Percentiles rank a stretch among this genome's conserved stretches.
Evolutionary conservation across 2,113 vertebrate species (phyloP).

Genomic region (Empidonax alnorum): DNA sequence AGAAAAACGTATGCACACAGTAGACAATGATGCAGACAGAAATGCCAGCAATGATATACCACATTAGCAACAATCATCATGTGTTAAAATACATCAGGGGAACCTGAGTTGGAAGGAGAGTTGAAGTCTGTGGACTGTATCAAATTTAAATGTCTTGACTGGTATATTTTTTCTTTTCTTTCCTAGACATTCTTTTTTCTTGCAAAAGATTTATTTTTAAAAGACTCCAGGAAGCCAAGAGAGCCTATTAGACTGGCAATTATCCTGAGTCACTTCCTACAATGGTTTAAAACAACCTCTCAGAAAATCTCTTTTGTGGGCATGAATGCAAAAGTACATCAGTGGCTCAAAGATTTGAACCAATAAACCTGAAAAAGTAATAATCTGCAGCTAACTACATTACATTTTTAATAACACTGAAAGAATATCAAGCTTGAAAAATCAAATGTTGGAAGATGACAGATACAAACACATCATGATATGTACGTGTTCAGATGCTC

Average conservation of each 20-base stretch:
- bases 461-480: not conserved
- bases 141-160: conserved; percentile 23
- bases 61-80: not conserved
- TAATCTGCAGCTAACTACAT: not conserved
- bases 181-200: not conserved
- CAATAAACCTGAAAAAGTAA: not conserved
- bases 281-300: conserved; percentile 10
- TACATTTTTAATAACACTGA: not conserved
- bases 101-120: conserved; percentile 35
- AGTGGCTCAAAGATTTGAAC: not conserved
- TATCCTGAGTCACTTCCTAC: conserved; percentile 56
- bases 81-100: conserved; percentile 27
- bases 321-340: not conserved
- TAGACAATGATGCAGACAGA: not conserved
- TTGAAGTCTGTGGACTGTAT: conserved; percentile 3
- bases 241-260: conserved; percentile 25
- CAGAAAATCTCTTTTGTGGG: not conserved
- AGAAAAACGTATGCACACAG: not conserved
- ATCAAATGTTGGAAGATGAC: not conserved
- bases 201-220: conserved; percentile 50
- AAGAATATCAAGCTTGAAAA: not conserved
- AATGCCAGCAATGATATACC: not conserved
- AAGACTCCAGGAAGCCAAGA: conserved; percentile 40
- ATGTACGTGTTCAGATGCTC: not conserved
- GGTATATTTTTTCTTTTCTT: not conserved